Evolutionary conservation across 2,797 vertebrate genomes (phyloP).

Genomic region (Hydrocynus forskahlii): DNA sequence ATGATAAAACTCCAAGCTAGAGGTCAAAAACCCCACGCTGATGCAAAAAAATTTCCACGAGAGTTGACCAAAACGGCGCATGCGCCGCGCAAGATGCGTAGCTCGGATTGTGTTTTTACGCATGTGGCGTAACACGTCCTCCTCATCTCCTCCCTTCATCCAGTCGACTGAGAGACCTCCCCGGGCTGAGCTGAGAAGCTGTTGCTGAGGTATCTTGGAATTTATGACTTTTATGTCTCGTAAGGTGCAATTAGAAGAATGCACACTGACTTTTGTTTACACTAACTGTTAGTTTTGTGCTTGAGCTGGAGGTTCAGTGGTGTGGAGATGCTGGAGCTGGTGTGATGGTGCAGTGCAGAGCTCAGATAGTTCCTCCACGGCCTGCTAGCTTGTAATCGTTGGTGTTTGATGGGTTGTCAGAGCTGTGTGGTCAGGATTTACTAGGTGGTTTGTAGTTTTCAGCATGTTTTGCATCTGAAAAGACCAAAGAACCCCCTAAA

Average conservation of each 20-base stretch:
- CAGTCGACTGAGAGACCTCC: constrained; percentile 61
- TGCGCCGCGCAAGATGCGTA: constrained; percentile 17
- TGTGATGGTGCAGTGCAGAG: constrained; percentile 6
- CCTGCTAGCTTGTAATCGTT: background rate
- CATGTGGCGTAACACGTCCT: constrained; percentile 45
- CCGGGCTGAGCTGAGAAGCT: constrained; percentile 60
- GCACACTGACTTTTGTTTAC: too few species aligned
- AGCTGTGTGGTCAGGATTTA: background rate
- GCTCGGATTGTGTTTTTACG: constrained; percentile 53
- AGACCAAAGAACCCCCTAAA: too few species aligned
- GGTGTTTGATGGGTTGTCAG: background rate
- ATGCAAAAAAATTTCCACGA: background rate
- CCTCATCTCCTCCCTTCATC: constrained; percentile 68
- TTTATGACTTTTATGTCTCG: background rate
- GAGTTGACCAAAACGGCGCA: background rate
- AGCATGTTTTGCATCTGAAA: too few species aligned
- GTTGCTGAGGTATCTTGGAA: constrained; percentile 69
- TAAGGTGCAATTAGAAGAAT: background rate
- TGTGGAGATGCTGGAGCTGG: constrained; percentile 25
- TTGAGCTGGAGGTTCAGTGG: background rate
- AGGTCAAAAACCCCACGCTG: too few species aligned
- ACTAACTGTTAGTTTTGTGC: background rate
- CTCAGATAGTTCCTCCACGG: background rate
- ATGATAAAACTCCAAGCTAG: too few species aligned
- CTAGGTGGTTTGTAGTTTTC: background rate